Evolutionary conservation across 1,140 invertebrate genomes (phyloP).

Genomic region (Lepidurus arcticus): DNA sequence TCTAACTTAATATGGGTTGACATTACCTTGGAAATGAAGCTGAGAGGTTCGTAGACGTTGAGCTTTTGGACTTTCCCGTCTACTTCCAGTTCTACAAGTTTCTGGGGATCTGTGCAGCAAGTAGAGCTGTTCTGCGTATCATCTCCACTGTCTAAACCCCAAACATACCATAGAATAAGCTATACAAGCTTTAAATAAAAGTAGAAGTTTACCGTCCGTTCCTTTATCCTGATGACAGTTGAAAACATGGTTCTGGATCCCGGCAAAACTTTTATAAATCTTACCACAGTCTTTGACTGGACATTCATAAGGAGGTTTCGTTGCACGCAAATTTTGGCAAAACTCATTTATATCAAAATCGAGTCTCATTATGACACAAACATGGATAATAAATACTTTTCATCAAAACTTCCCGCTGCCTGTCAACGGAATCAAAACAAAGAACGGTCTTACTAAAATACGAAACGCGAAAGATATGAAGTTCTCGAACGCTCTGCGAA

Average conservation of each 20-base stretch:
- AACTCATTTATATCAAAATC: constrained; percentile 79
- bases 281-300: constrained; percentile 74
- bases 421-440: not conserved
- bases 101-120: constrained; percentile 66
- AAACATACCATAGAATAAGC: not conserved
- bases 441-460: not conserved
- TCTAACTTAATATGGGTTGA: not conserved
- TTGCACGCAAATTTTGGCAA: constrained; percentile 69
- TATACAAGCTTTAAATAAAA: not conserved
- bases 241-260: constrained; percentile 75
- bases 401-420: not conserved
- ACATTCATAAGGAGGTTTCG: constrained; percentile 77
- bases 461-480: not conserved
- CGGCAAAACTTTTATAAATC: constrained; percentile 76
- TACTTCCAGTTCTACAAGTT: constrained; percentile 76
- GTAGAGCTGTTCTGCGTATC: constrained; percentile 33
- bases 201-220: not conserved
- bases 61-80: constrained; percentile 56
- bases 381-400: not conserved
- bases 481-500: too few species aligned
- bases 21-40: constrained; percentile 34
- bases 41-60: constrained; percentile 49
- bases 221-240: constrained; percentile 69
- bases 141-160: not conserved
- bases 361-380: constrained; percentile 53